Percentiles rank a stretch among this genome's conserved stretches.
phyloP scores from a whole-genome alignment of 2,113 vertebrate species.

The Ramphastos sulfuratus region DNA sequence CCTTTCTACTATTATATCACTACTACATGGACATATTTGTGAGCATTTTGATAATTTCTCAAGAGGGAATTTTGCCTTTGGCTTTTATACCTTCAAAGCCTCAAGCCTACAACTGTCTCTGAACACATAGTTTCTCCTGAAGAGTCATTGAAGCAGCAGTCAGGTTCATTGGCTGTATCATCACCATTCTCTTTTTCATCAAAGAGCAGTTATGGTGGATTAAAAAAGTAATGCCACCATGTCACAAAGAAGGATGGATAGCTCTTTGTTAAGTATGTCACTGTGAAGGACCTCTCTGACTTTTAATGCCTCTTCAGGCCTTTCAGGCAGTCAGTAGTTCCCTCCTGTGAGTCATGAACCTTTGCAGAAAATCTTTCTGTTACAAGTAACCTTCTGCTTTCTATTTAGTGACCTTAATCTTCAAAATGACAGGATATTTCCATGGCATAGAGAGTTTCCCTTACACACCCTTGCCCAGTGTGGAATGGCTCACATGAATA shows the following conservation, averaged over 20 bases:
- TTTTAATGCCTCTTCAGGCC: slow-evolving; percentile 38
- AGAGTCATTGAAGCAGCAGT: background rate
- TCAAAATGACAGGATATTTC: slow-evolving; percentile 57
- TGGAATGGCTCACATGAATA: slow-evolving; percentile 6
- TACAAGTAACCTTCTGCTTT: slow-evolving; percentile 51
- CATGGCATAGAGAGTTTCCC: slow-evolving; percentile 10
- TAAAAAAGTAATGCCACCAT: slow-evolving; percentile 36
- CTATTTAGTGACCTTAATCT: slow-evolving; percentile 61
- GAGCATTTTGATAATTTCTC: background rate
- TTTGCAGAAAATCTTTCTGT: slow-evolving; percentile 59
- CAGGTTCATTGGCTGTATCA: background rate
- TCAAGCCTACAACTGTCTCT: background rate
- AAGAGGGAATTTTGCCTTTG: background rate
- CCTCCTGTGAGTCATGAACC: slow-evolving; percentile 69
- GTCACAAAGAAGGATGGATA: slow-evolving; percentile 32
- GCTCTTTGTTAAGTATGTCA: background rate
- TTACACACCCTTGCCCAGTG: background rate
- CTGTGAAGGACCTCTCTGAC: slow-evolving; percentile 21
- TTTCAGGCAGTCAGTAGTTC: slow-evolving; percentile 43
- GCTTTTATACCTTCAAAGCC: background rate
- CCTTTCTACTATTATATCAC: background rate
- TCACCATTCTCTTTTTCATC: slow-evolving; percentile 28
- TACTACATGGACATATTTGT: background rate
- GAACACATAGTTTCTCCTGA: background rate
- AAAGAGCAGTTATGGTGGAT: slow-evolving; percentile 43